phyloP scores from a whole-genome alignment of 2,888 invertebrate species.

The Sarcophaga variegata region DNA sequence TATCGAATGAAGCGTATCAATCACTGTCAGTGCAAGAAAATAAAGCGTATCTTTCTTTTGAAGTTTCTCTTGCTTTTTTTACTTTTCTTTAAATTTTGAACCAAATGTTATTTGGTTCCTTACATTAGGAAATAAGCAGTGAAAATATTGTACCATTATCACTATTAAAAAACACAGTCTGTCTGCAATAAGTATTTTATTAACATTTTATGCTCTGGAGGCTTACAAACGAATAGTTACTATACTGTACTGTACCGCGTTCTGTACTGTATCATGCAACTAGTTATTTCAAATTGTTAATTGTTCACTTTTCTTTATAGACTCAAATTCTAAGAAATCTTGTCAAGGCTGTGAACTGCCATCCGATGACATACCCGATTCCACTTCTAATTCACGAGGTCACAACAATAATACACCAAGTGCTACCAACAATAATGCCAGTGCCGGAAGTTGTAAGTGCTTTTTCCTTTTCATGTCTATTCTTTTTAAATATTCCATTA shows the following conservation, averaged over 20 bases:
- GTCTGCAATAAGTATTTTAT: too few species aligned
- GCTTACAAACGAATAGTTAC: too few species aligned
- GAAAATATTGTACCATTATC: background rate
- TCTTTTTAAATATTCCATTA: background rate
- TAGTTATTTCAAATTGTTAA: background rate
- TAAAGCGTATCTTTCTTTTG: slow-evolving; percentile 51
- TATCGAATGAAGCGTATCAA: slow-evolving; percentile 77
- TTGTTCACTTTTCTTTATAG: slow-evolving; percentile 72
- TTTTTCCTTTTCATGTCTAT: accelerated
- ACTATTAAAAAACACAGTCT: background rate
- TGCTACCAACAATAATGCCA: slow-evolving; percentile 89
- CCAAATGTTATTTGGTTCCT: slow-evolving; percentile 25
- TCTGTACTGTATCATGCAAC: background rate
- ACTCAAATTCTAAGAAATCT: slow-evolving; percentile 85
- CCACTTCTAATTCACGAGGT: slow-evolving; percentile 85
- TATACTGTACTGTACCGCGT: too few species aligned
- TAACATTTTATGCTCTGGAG: too few species aligned
- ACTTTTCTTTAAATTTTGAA: slow-evolving; percentile 31
- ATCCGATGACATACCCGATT: slow-evolving; percentile 87
- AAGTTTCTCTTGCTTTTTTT: slow-evolving; percentile 56
- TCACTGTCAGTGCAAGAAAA: slow-evolving; percentile 74
- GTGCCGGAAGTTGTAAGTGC: slow-evolving; percentile 80
- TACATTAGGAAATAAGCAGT: background rate
- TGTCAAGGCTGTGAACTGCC: slow-evolving; percentile 91
- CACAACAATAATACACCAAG: slow-evolving; percentile 92